A percentile compares a stretch with the other conserved stretches of the same genome.
Conservation (phyloP, 2,888 invertebrate genomes). For the Linnaemya tessellans region DNA sequence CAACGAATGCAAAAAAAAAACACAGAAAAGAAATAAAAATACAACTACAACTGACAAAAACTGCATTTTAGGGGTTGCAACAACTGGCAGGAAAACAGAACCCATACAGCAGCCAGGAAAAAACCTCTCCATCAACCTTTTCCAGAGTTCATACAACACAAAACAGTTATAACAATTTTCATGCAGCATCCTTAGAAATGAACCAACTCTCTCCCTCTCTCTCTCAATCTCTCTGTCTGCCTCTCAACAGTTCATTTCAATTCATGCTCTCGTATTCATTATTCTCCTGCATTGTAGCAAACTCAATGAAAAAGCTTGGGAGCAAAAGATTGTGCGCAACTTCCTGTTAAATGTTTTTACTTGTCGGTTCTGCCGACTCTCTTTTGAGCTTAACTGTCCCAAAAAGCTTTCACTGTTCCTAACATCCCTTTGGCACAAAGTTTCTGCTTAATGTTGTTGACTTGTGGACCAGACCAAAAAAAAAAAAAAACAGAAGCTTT, state of each 20-base stretch:
- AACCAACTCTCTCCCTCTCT: slow-evolving; percentile 19
- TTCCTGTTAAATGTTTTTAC: neutral
- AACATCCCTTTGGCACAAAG: slow-evolving; percentile 29
- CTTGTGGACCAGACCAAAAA: neutral
- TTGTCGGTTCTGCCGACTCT: neutral
- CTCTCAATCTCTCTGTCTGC: too few species aligned
- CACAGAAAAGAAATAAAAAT: neutral
- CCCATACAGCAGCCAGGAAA: slow-evolving; percentile 11
- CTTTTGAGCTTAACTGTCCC: slow-evolving; percentile 52
- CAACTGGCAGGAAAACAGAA: neutral
- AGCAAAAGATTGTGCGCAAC: slow-evolving; percentile 64
- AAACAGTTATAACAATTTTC: slow-evolving; percentile 14
- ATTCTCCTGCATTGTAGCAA: too few species aligned
- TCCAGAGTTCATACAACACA: neutral
- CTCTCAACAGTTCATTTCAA: slow-evolving; percentile 17
- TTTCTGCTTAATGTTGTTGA: neutral
- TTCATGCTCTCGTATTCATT: slow-evolving; percentile 41
- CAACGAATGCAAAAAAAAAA: neutral
- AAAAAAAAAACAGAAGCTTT: too few species aligned
- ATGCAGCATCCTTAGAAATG: slow-evolving; percentile 57
- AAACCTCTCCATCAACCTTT: slow-evolving; percentile 26
- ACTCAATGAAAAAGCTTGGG: slow-evolving; percentile 55
- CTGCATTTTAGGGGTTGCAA: slow-evolving; percentile 72
- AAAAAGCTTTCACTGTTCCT: slow-evolving; percentile 68
- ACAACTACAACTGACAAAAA: slow-evolving; percentile 45